Base-by-base conservation (phyloP, 2,888 invertebrate genomes). In the Xanthorhoe designata region DNA sequence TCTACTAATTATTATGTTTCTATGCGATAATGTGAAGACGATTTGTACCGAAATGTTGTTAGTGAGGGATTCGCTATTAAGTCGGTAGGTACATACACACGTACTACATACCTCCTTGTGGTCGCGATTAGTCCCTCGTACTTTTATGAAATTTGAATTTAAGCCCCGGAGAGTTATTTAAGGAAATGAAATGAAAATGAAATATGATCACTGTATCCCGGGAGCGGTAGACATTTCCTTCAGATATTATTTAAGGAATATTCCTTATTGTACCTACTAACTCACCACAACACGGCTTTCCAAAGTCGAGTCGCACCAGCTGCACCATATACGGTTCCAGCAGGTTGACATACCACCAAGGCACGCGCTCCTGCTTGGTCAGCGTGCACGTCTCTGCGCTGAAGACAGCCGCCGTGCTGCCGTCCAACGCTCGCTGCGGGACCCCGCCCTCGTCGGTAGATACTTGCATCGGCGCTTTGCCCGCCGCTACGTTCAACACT, bases 311-410 rank as follows among this genome's bases (percentile, higher is more conserved):
- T 52, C 98, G 94, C 29, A 98, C 98, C 66, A 98, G 94, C 85
- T 98, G 98, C 68, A 98, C 98, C 98, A 98, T 98, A 87, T 98
- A 98, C 0, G 98, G 98, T 84, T 98, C 98, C 69, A 98, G 94
- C 0, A 98, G 95, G 89, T 98, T 98, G 78, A 98, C 98, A 90
- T 98, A 98, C 98, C 98, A 98, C 98, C 98, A 98, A 1, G 98
- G 98, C 32, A 96, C 95, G n/a, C 96, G 92, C 87, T 98, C 98
- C 0, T 96, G 86, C 87, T 96, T 96, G 0, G 98, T 98, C 57
- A 98, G 94, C 0, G 98, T 97, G 88, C 98, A 98, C 1, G 98
- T 98, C 74, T 97, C 97, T 1, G 96, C 88, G 79, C 94, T 97
- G 92, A 96, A 98, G 82, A 96, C 95, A 45, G 96, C 95, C 17